Percentiles rank a stretch among this genome's conserved stretches.
Conservation (phyloP, 2,113 vertebrate species). For the Jacana jacana region DNA sequence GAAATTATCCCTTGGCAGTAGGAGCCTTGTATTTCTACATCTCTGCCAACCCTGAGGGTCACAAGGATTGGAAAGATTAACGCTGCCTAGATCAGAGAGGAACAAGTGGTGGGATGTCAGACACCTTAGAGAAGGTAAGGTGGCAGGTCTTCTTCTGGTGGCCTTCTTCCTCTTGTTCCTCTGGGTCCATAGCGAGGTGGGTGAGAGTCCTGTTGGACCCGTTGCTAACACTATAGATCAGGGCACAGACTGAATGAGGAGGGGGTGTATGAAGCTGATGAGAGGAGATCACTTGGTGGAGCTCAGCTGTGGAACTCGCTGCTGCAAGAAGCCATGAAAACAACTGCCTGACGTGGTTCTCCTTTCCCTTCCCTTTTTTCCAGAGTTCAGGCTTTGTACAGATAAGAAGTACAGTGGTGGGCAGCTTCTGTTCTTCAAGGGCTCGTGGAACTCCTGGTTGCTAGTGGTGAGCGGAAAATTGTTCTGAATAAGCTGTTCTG, state of each 20-base stretch:
- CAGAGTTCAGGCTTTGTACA: neutral
- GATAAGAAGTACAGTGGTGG: neutral
- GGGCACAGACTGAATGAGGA: neutral
- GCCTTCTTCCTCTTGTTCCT: neutral
- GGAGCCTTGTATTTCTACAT: neutral
- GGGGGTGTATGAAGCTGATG: neutral
- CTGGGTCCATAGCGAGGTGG: neutral
- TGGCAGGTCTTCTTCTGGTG: neutral
- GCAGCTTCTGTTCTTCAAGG: neutral
- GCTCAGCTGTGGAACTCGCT: neutral
- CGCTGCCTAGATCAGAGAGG: neutral
- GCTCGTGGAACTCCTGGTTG: neutral
- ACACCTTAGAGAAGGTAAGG: neutral
- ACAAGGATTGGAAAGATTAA: neutral
- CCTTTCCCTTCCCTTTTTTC: neutral
- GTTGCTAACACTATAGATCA: neutral
- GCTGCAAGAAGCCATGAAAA: neutral
- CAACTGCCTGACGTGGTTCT: neutral
- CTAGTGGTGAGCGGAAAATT: neutral
- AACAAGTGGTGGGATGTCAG: neutral
- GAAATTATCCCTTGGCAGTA: neutral
- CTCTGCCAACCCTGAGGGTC: neutral
- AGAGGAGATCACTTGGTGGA: neutral
- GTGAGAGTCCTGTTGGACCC: neutral
- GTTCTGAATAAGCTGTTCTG: neutral